phyloP scores from a whole-genome alignment of 2,888 invertebrate species.

The Tribolium freemani region DNA sequence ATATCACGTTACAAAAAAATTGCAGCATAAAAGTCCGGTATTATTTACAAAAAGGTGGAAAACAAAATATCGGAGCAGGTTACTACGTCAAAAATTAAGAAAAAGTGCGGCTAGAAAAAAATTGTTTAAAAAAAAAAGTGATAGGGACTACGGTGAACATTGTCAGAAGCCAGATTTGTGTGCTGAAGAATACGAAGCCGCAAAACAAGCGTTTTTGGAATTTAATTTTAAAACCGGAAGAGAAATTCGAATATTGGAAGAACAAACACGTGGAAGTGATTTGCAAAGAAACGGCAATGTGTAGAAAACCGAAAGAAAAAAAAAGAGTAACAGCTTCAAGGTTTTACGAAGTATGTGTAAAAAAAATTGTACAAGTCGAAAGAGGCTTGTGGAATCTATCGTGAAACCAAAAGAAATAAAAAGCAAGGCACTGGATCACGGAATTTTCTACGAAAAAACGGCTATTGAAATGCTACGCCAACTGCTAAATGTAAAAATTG shows the following conservation, averaged over 20 bases:
- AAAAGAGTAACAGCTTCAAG: neutral
- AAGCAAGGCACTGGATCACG: too few relatives aligned
- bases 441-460: too few relatives aligned
- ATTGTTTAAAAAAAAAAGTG: neutral
- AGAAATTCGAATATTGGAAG: neutral
- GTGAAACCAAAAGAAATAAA: too few relatives aligned
- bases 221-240: neutral
- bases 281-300: neutral
- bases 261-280: neutral
- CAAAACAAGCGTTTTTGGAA: too few relatives aligned
- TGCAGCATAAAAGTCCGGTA: neutral
- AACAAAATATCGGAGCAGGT: neutral
- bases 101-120: neutral
- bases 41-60: constrained; percentile 5
- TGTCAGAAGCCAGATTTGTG: too few relatives aligned
- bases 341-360: too few relatives aligned
- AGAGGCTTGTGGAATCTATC: too few relatives aligned
- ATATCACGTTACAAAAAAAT: constrained; percentile 1
- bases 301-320: neutral
- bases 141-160: neutral
- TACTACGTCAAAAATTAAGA: neutral
- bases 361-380: neutral
- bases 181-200: too few relatives aligned
- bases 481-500: too few relatives aligned
- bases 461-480: too few relatives aligned